phyloP scores from a whole-genome alignment of 2,113 vertebrate species.

The Gavia stellata region DNA sequence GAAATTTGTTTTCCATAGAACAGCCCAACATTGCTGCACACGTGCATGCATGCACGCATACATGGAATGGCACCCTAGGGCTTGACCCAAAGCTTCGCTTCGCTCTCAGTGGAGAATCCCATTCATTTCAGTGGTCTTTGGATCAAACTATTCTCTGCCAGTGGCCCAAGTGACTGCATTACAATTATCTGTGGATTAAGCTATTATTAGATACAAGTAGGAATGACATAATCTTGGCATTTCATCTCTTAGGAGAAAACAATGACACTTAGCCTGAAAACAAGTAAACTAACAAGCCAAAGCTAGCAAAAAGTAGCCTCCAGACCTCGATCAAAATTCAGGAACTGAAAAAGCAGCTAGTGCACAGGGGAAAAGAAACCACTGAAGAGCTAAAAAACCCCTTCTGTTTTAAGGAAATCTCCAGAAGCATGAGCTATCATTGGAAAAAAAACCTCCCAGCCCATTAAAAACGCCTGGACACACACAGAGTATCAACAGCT shows the following conservation, averaged over 20 bases:
- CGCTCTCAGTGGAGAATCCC: not conserved
- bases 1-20: not conserved
- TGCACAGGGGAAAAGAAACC: not conserved
- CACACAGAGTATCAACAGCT: not conserved
- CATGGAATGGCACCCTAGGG: not conserved
- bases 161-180: not conserved
- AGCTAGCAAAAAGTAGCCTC: not conserved
- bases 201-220: not conserved
- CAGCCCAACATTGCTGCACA: not conserved
- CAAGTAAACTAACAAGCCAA: not conserved
- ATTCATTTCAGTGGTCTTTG: not conserved
- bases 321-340: not conserved
- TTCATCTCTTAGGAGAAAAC: not conserved
- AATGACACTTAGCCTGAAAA: not conserved
- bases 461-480: not conserved
- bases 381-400: not conserved
- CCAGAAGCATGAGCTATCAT: not conserved
- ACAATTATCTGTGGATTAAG: not conserved
- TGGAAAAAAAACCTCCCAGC: not conserved
- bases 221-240: not conserved
- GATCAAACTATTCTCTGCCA: not conserved
- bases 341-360: not conserved
- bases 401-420: not conserved
- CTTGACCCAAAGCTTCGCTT: not conserved
- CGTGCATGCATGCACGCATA: rapidly evolving